A percentile compares a stretch with the other conserved stretches of the same genome.
Conservation (phyloP, 2,797 vertebrate genomes). For the Tangara arthus region DNA sequence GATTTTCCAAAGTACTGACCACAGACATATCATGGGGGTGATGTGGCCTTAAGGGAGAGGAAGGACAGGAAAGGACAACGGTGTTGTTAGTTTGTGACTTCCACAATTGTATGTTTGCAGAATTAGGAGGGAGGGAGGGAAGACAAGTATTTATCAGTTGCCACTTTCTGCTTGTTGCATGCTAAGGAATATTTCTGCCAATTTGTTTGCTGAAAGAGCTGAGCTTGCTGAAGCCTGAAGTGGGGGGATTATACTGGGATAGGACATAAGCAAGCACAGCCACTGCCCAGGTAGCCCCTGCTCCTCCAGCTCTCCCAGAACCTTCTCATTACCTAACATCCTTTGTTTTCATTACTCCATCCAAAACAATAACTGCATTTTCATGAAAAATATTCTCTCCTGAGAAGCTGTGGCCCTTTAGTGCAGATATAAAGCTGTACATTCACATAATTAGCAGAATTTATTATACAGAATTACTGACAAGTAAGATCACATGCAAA, state of each 20-base stretch:
- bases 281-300: not conserved
- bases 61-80: not conserved
- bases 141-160: not conserved
- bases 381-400: not conserved
- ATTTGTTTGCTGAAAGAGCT: not conserved
- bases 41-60: not conserved
- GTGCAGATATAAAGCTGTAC: not conserved
- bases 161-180: not conserved
- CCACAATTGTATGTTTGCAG: not conserved
- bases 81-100: not conserved
- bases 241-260: accelerated
- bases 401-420: not conserved
- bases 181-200: not conserved
- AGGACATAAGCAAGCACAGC: not conserved
- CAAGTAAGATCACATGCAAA: not conserved
- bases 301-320: not conserved
- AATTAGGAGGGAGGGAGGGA: not conserved
- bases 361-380: not conserved
- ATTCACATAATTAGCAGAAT: not conserved
- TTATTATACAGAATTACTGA: not conserved
- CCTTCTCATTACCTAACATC: not conserved
- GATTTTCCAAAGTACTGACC: constrained; percentile 36
- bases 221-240: not conserved
- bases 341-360: not conserved
- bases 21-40: not conserved